A percentile compares a stretch with the other conserved stretches of the same genome.
Conservation (phyloP, 2,113 vertebrate genomes). For the Aix galericulata region DNA sequence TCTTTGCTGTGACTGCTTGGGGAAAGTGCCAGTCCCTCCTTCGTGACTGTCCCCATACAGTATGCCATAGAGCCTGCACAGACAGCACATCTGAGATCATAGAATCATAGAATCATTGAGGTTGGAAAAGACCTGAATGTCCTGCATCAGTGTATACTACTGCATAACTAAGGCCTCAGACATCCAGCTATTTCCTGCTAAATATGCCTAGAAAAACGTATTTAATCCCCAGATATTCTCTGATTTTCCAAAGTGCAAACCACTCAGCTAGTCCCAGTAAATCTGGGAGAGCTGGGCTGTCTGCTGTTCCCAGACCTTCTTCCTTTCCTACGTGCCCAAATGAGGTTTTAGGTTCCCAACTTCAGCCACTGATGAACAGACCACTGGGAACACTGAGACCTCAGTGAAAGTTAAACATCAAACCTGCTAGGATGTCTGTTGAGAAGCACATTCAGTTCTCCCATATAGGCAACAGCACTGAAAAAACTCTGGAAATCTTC, state of each 20-base stretch:
- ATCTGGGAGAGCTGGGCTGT: neutral
- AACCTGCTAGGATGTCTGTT: neutral
- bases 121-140: neutral
- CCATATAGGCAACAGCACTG: neutral
- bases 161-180: neutral
- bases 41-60: neutral
- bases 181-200: neutral
- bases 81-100: neutral
- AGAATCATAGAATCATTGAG: too few species aligned
- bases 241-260: neutral
- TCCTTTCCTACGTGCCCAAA: neutral
- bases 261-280: neutral
- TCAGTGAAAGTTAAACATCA: neutral
- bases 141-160: neutral
- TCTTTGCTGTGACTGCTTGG: rapidly evolving
- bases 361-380: neutral
- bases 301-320: neutral
- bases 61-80: neutral
- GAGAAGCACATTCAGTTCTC: neutral
- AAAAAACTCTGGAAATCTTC: neutral
- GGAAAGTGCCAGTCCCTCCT: neutral
- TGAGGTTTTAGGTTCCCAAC: neutral
- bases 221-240: neutral
- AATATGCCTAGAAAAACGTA: neutral
- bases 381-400: neutral